Percentiles rank a stretch among this genome's conserved stretches.
Conservation (phyloP, 2,888 invertebrate genomes). For the Liposcelis brunnea region DNA sequence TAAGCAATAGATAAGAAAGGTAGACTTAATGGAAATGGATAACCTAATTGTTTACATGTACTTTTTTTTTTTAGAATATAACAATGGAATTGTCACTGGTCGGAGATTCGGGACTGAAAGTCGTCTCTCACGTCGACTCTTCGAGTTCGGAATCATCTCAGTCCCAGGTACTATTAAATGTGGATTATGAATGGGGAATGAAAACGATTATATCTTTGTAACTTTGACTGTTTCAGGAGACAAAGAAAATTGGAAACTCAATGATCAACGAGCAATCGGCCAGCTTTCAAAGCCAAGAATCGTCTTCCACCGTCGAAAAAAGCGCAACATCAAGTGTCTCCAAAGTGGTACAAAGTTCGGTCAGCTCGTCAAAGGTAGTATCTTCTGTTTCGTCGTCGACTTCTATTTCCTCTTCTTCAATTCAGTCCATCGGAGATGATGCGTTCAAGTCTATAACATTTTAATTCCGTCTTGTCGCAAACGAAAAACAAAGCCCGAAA, state of each 20-base stretch:
- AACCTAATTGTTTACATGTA: too few species aligned
- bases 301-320: neutral
- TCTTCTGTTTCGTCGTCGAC: slow-evolving; percentile 4
- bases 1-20: too few species aligned
- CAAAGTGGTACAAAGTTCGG: neutral
- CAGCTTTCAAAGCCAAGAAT: slow-evolving; percentile 1
- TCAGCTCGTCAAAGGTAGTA: slow-evolving; percentile 4
- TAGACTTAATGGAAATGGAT: too few species aligned
- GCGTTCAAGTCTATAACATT: slow-evolving; percentile 2
- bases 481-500: neutral
- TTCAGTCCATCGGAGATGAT: slow-evolving; percentile 3
- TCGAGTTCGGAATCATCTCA: slow-evolving; percentile 14
- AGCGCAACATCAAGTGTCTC: slow-evolving; percentile 1
- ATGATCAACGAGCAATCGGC: neutral
- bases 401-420: neutral
- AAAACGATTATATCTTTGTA: too few species aligned
- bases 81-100: slow-evolving; percentile 14
- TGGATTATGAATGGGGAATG: too few species aligned
- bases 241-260: neutral
- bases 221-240: neutral
- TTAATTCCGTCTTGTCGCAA: neutral
- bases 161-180: too few species aligned
- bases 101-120: slow-evolving; percentile 6
- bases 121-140: slow-evolving; percentile 12
- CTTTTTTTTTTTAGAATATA: neutral